Conservation (phyloP, 2,113 vertebrate genomes). For the Montifringilla adamsi region DNA sequence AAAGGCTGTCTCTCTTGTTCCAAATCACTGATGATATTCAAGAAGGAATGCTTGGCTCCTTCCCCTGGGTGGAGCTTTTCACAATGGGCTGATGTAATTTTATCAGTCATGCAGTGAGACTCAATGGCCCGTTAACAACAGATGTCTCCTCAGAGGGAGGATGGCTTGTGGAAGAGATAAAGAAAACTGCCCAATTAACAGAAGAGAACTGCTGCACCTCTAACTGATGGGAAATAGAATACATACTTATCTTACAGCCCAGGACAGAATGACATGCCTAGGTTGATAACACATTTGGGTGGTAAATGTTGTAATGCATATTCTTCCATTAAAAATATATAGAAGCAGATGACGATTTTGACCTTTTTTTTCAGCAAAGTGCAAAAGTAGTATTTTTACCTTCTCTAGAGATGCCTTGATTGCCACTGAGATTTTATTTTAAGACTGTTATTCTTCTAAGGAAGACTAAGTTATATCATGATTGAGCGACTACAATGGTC, state of each 20-base stretch:
- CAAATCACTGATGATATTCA: neutral
- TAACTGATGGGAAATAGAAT: neutral
- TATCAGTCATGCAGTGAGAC: neutral
- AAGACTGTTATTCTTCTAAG: conserved; percentile 2
- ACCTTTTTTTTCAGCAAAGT: conserved; percentile 9
- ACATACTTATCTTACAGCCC: neutral
- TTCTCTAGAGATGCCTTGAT: neutral
- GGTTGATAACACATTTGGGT: neutral
- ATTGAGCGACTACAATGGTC: conserved; percentile 15
- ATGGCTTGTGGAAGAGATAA: neutral
- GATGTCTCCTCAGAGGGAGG: neutral
- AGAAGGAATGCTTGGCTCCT: neutral
- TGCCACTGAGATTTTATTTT: conserved; percentile 34
- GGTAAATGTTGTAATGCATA: neutral
- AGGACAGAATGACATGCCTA: neutral
- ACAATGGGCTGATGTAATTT: neutral
- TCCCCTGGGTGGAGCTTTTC: neutral
- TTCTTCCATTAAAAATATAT: conserved; percentile 16
- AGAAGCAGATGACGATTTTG: neutral
- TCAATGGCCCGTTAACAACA: neutral
- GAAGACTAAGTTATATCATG: neutral
- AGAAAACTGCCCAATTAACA: neutral
- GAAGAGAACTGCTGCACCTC: neutral
- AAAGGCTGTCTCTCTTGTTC: neutral
- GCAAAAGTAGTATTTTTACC: neutral